These are phyloP conservation scores for Parthenolecanium corni DNA, from an alignment of 2,888 invertebrate species.

Conservation along the genomic window DNA sequence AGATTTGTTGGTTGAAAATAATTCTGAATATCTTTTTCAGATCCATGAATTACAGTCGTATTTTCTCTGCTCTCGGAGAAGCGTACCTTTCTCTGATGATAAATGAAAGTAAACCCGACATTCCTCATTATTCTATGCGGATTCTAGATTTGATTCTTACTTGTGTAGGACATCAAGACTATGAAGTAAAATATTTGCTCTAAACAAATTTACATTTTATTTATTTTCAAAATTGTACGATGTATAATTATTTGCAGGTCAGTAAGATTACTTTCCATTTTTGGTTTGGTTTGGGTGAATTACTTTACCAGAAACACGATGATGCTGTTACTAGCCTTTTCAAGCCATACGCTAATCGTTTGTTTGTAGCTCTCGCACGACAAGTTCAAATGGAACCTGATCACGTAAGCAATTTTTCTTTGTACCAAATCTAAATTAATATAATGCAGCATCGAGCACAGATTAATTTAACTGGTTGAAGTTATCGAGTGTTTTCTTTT, in stretches of 20 bases:
- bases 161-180: conserved; percentile 94
- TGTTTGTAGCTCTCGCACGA: conserved; percentile 77
- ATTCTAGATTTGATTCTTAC: conserved; percentile 78
- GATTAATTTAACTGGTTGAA: neutral
- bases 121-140: conserved; percentile 63
- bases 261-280: conserved; percentile 85
- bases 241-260: conserved; percentile 41
- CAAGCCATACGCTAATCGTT: conserved; percentile 77
- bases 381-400: conserved; percentile 96
- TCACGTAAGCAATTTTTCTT: conserved; percentile 46
- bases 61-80: conserved; percentile 91
- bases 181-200: conserved; percentile 57
- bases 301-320: conserved; percentile 76
- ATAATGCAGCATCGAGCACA: neutral
- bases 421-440: neutral
- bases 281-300: conserved; percentile 93
- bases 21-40: conserved; percentile 39
- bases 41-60: conserved; percentile 81
- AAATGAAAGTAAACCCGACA: conserved; percentile 46
- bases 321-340: conserved; percentile 70
- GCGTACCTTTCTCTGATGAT: conserved; percentile 77
- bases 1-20: neutral
- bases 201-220: conserved; percentile 4
- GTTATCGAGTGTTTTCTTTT: neutral
- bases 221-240: too few relatives aligned